These are phyloP conservation scores for Cryptotis parvus DNA, from an alignment of 2,113 vertebrate genomes.

Conservation along the genomic window DNA sequence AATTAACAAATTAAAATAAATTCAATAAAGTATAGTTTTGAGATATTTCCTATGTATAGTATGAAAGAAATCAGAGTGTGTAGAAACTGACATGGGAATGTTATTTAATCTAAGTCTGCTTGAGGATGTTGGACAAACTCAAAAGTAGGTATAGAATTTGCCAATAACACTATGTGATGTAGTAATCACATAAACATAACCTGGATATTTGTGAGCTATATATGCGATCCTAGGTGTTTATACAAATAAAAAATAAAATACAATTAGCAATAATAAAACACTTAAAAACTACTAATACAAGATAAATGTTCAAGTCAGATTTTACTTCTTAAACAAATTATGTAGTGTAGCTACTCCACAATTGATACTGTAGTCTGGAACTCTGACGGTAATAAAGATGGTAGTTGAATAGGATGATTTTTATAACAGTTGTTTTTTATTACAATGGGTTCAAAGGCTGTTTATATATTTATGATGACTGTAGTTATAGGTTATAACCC, in stretches of 20 bases:
- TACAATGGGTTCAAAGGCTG: constrained; percentile 32
- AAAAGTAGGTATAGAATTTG: background rate
- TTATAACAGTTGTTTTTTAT: constrained; percentile 4
- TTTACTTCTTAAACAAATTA: constrained; percentile 6
- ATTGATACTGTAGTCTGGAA: background rate
- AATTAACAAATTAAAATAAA: background rate
- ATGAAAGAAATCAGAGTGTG: background rate
- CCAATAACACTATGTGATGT: background rate
- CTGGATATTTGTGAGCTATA: background rate
- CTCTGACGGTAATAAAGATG: background rate
- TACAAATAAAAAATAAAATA: background rate
- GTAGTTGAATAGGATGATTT: background rate
- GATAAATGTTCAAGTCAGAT: background rate
- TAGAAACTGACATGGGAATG: background rate
- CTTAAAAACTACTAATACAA: background rate
- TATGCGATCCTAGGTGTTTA: background rate
- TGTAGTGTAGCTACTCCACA: background rate
- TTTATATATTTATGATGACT: constrained; percentile 52
- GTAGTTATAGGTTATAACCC: background rate
- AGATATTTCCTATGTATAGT: background rate
- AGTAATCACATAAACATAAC: background rate
- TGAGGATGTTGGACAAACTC: background rate
- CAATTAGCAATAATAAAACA: background rate
- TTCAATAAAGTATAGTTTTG: background rate
- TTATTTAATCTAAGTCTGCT: background rate